Percentiles rank a stretch among this genome's conserved stretches.
Conservation (phyloP, 2,888 invertebrate genomes). For the Branchellion lobata region DNA sequence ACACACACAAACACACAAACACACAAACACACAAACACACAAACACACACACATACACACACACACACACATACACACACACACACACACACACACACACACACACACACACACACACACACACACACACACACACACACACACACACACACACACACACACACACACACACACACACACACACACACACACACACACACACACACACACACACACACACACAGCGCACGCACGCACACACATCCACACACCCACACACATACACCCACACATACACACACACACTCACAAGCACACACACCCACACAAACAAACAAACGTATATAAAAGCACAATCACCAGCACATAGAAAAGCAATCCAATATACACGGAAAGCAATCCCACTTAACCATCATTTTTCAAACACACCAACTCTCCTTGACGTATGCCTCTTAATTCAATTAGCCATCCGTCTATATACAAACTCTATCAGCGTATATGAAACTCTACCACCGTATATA, state of each 20-base stretch:
- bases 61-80: no score
- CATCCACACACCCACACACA: neutral
- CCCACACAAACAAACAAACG: no score
- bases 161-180: neutral
- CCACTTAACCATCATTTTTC: conserved; percentile 12
- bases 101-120: no score
- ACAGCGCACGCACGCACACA: neutral
- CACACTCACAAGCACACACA: neutral
- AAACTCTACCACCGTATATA: no score
- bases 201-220: neutral
- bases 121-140: no score
- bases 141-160: neutral
- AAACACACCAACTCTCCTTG: conserved; percentile 3
- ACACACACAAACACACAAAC: no score
- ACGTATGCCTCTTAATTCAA: conserved; percentile 17
- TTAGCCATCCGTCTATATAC: neutral
- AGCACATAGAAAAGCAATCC: neutral
- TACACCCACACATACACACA: conserved; percentile 19
- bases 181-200: neutral
- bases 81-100: no score
- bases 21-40: no score
- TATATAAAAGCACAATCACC: neutral
- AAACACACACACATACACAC: no score
- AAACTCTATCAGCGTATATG: no score
- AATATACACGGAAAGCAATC: neutral